A percentile compares a stretch with the other conserved stretches of the same genome.
Conservation (phyloP, 2,888 invertebrate species). For the Torymus tubicola region DNA sequence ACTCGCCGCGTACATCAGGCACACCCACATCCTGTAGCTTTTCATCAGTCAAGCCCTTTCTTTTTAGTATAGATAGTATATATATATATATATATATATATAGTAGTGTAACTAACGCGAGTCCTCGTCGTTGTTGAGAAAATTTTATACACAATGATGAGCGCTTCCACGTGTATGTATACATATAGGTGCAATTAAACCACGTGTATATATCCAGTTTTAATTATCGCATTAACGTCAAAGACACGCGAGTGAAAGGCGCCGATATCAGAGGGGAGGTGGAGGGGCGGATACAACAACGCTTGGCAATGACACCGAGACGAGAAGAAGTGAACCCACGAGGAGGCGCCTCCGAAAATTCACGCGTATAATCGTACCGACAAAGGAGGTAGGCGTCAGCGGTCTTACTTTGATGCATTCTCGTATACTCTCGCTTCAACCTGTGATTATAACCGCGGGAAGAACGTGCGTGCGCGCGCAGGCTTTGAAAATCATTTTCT, state of each 20-base stretch:
- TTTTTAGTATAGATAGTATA: too few relatives aligned
- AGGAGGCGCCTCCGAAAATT: slow-evolving; percentile 3
- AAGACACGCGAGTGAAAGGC: not conserved
- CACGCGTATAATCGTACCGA: not conserved
- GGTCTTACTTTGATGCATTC: slow-evolving; percentile 42
- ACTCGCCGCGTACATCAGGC: too few relatives aligned
- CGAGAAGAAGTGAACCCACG: not conserved
- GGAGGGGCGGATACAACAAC: not conserved
- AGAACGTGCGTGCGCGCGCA: too few relatives aligned
- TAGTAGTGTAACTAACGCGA: too few relatives aligned
- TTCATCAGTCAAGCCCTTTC: too few relatives aligned
- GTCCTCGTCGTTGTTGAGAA: too few relatives aligned
- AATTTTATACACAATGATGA: too few relatives aligned
- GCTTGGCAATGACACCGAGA: slow-evolving; percentile 21
- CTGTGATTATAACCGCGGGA: slow-evolving; percentile 46
- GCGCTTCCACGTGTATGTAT: too few relatives aligned
- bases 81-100: too few relatives aligned
- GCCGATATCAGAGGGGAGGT: too few relatives aligned
- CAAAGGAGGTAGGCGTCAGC: slow-evolving; percentile 36
- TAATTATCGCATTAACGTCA: slow-evolving; percentile 47
- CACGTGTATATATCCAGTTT: slow-evolving; percentile 11
- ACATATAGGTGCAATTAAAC: slow-evolving; percentile 17
- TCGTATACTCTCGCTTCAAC: slow-evolving; percentile 7
- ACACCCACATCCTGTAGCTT: too few relatives aligned
- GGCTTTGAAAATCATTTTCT: not conserved